Evolutionary conservation across 2,888 invertebrate species (phyloP).

Genomic region (Phania funesta): DNA sequence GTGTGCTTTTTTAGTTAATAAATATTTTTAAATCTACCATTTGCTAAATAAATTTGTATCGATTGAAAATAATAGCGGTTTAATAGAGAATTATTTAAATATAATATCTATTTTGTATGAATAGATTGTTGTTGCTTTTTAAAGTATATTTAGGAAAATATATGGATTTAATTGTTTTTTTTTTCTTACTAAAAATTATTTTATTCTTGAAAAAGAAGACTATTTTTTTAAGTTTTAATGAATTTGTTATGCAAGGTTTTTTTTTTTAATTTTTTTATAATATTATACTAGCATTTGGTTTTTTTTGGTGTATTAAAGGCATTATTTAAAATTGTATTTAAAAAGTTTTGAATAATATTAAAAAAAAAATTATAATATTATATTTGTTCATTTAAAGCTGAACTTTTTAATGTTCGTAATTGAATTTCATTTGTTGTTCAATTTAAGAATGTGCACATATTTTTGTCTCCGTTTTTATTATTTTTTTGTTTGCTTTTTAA

Average conservation of each 20-base stretch:
- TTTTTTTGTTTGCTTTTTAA: constrained; percentile 6
- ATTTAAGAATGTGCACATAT: constrained; percentile 52
- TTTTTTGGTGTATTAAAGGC: constrained; percentile 64
- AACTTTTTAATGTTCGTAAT: constrained; percentile 41
- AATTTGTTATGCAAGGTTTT: constrained; percentile 81
- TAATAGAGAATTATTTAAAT: constrained; percentile 1
- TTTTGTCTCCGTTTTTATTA: neutral
- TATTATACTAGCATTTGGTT: constrained; percentile 60
- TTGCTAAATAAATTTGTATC: neutral
- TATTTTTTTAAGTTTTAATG: constrained; percentile 71
- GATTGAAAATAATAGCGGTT: neutral
- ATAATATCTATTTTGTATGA: neutral
- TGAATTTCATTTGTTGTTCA: constrained; percentile 29
- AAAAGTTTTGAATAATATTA: constrained; percentile 54
- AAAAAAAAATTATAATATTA: constrained; percentile 47
- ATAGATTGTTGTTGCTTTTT: neutral
- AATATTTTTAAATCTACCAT: neutral
- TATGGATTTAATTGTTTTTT: constrained; percentile 3
- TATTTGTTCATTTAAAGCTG: constrained; percentile 39
- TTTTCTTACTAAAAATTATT: neutral
- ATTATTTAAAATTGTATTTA: constrained; percentile 62
- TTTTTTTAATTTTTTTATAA: constrained; percentile 69
- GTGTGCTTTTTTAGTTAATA: constrained; percentile 25
- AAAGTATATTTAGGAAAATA: constrained; percentile 17
- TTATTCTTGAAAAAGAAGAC: constrained; percentile 16